Evolutionary conservation across 92 coral and sea anemone species (phyloP), one percentile per base, ranked within the genome.

Genomic region (Scolanthus callimorphus): DNA sequence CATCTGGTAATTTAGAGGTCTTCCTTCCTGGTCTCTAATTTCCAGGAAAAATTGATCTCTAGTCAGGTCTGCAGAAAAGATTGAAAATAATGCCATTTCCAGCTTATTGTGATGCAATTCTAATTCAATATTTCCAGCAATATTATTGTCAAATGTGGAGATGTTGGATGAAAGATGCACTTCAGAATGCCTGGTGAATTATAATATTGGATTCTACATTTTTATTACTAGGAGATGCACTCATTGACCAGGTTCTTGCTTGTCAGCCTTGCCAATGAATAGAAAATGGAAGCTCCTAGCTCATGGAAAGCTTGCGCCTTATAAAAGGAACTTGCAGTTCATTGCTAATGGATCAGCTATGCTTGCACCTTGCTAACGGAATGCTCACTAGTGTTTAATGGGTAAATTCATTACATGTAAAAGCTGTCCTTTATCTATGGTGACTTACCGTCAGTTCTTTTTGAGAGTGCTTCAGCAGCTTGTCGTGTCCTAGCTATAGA

Each of bases 391-490:
- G 24, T 11, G 17, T 25, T 21, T 1, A 51, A 1, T 8, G 3
- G 29, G 0, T 17, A 39, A 15, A 59, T 55, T 15, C 27, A 34
- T 25, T 29, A 31, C 24, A 6, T 15, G 6, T 34, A 6, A 15
- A 6, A 15, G 41, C 41, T 15, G 15, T 15, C 41, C 41, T 34
- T 6, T 34, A 34, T 34, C 8, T 15, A 34, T 34, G 47, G 26
- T 17, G 11, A 34, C 84, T 66, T 49, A 91, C 97, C 90, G 66
- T 87, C 96, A 23, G 62, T 80, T 72, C 90, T 83, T n/a, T 31
- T 87, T 62, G 97, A 82, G 38, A 91, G 57, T 31, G 86, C 87
- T 65, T 83, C 90, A 4, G 97, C 97, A 44, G 97, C 96, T 34
- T 79, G 88, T 53, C 84, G 74, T 39, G 88, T 87, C 56, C 89